Base-by-base conservation (phyloP, 2,888 invertebrate species). In the Acrocyrtus sp. region DNA sequence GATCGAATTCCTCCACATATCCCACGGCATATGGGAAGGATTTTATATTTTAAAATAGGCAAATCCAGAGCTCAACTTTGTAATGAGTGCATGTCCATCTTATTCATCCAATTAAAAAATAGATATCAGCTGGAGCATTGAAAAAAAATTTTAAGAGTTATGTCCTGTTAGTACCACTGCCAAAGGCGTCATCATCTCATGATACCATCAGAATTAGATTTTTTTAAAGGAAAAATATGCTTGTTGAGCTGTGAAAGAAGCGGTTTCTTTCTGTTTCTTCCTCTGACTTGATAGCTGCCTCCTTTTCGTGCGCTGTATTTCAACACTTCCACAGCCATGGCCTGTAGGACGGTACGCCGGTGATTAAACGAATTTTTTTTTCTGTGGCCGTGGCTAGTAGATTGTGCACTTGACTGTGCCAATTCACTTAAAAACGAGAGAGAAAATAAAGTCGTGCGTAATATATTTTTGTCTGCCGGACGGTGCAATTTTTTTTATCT, bases 371-470 rank as follows among this genome's bases (percentile, higher is more conserved):
- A 39, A 10, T 39, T 39, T 39, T 39, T 12, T 39, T 39, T 39
- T 39, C 39, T 12, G 39, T 10, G 39, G 39, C 39, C 15, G 6
- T 39, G 6, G 12, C 15, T 39, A n/a, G n/a, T n/a, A n/a, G n/a
- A n/a, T n/a, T n/a, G n/a, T n/a, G n/a, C n/a, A n/a, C n/a, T n/a
- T n/a, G n/a, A n/a, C n/a, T n/a, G 48, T 29, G 57, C 66, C 48
- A 66, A 47, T 54, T 56, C 39, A 24, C 19, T 34, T n/a, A 54
- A 24, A n/a, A n/a, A n/a, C n/a, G n/a, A n/a, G n/a, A n/a, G n/a
- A n/a, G n/a, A n/a, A n/a, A n/a, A n/a, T n/a, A n/a, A 27, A 57
- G 66, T 66, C 66, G 66, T 66, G 66, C 50, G 39, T 66, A 56
- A 50, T 66, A 66, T 41, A 10, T 66, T 57, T 34, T 48, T 24